phyloP scores from a whole-genome alignment of 2,113 vertebrate species.

The Cyanoramphus novaezelandiae region DNA sequence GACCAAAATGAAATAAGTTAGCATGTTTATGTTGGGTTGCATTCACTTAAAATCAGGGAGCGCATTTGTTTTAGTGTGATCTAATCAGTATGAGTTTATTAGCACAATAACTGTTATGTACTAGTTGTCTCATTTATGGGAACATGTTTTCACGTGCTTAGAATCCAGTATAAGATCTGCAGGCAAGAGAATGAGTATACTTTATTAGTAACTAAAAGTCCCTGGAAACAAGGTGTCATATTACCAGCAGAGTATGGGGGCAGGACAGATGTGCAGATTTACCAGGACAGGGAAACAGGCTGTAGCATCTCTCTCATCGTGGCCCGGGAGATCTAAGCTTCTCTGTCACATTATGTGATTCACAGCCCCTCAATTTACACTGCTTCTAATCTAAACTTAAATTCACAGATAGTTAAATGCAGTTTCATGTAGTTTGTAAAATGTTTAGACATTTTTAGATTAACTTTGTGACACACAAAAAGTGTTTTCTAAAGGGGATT shows the following conservation, averaged over 20 bases:
- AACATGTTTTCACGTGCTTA: neutral
- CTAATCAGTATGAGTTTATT: neutral
- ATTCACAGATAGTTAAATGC: neutral
- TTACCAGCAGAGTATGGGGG: neutral
- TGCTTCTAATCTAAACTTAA: neutral
- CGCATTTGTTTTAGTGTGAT: neutral
- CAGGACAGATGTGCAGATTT: neutral
- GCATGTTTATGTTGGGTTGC: neutral
- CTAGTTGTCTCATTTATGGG: neutral
- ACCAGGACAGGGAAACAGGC: neutral
- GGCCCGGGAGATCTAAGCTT: neutral
- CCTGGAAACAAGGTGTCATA: neutral
- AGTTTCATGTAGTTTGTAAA: neutral
- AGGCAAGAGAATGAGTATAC: neutral
- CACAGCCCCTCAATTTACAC: neutral
- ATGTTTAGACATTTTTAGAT: neutral
- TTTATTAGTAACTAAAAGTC: neutral
- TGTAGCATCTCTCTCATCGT: neutral
- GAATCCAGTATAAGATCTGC: neutral
- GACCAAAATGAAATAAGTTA: neutral
- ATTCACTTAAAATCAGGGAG: neutral
- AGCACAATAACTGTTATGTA: neutral
- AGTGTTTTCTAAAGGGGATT: neutral
- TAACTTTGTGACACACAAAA: neutral
- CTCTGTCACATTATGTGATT: neutral